Evolutionary conservation across 1,140 invertebrate species (phyloP), one percentile per base, ranked within the genome.

Genomic region (Metopolophium dirhodum): DNA sequence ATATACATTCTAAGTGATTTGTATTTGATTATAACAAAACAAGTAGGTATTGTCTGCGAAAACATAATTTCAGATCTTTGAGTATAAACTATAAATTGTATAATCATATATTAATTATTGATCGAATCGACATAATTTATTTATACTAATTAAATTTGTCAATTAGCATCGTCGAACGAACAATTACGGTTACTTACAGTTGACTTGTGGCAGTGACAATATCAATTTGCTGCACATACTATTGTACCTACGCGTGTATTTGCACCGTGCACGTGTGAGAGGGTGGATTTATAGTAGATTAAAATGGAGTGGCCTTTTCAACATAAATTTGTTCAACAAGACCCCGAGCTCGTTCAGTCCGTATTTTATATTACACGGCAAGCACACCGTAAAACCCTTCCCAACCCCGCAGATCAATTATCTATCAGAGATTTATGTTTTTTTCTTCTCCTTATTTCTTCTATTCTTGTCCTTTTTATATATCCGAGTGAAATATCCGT

Each of bases 251-350:
- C 45, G 41, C 26, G 83, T 47, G 41, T 47, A n/a, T 49, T 87
- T 47, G n/a, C 7, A 35, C 41, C 37, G 23, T 37, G 2, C 3
- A 18, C n/a, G n/a, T 41, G 26, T 51, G 51, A 57, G 88, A 26
- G 35, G 26, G 30, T n/a, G 86, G 47, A 49, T 89, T 89, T 41
- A 41, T 26, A 26, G 88, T 89, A 89, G 49, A 89, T 89, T 89
- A 89, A 89, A 89, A 57, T n/a, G 88, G 23, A 89, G 35, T 54
- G 51, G 88, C 88, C 11, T 47, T 54, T 54, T 57, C 88, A 35
- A 54, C 88, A 89, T 89, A 89, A 89, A 89, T 89, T 89, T 89
- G 88, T 89, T 57, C 88, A 89, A 88, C 87, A 54, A 88, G 87
- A 54, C 87, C 47, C 35, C 41, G 41, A 37, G 51, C 51, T 57